Evolutionary conservation across 2,888 invertebrate species (phyloP).

Genomic region (Timema cristinae): DNA sequence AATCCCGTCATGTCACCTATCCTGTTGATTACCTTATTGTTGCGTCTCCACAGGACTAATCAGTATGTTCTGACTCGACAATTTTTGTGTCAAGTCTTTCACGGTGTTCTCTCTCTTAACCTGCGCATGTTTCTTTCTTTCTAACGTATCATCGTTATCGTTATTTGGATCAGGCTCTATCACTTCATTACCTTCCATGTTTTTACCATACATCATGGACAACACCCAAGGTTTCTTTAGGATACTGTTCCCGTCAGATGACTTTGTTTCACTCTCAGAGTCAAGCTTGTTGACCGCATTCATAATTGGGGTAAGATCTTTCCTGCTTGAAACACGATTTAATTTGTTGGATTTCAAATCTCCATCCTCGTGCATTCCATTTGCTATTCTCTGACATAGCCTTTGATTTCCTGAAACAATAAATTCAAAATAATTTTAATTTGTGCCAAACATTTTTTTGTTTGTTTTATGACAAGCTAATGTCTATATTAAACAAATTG

Average conservation of each 20-base stretch:
- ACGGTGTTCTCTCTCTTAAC: slow-evolving; percentile 80
- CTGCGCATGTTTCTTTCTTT: slow-evolving; percentile 60
- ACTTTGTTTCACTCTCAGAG: slow-evolving; percentile 24
- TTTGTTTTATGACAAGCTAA: too few species aligned
- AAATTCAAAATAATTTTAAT: not conserved
- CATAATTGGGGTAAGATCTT: slow-evolving; percentile 52
- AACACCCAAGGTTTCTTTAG: slow-evolving; percentile 27
- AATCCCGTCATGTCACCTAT: slow-evolving; percentile 85
- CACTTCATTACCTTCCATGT: slow-evolving; percentile 17
- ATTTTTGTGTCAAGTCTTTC: slow-evolving; percentile 81
- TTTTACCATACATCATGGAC: slow-evolving; percentile 26
- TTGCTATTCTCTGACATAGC: slow-evolving; percentile 58
- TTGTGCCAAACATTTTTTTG: too few species aligned
- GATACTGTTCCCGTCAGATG: slow-evolving; percentile 20
- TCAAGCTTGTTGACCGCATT: slow-evolving; percentile 55
- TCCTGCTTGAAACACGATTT: slow-evolving; percentile 41
- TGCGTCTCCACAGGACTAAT: slow-evolving; percentile 50
- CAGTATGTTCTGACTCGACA: slow-evolving; percentile 65
- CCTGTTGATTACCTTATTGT: slow-evolving; percentile 56
- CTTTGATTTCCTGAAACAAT: slow-evolving; percentile 52
- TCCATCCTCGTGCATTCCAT: slow-evolving; percentile 50
- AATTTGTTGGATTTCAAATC: slow-evolving; percentile 24
- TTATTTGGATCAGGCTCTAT: slow-evolving; percentile 36
- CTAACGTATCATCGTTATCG: slow-evolving; percentile 42
- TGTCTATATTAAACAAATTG: too few species aligned